These are phyloP conservation scores for Sebastes fasciatus DNA, from an alignment of 2,113 vertebrate genomes.

Conservation along the genomic window DNA sequence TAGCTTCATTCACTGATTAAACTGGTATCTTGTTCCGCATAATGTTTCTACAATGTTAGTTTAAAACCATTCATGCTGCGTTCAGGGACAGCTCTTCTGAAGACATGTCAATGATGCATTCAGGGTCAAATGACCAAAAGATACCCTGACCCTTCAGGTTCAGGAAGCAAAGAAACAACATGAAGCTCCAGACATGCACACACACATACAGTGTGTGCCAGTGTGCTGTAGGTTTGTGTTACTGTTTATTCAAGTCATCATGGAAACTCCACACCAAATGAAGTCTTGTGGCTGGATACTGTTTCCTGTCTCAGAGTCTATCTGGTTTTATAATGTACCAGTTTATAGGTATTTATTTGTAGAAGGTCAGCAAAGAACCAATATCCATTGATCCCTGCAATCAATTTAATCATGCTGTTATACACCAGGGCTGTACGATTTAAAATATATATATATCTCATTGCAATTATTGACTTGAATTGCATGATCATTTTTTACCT, in stretches of 20 bases:
- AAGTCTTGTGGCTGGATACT: constrained; percentile 7
- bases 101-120: not conserved
- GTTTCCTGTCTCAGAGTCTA: constrained; percentile 4
- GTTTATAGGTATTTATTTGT: constrained; percentile 16
- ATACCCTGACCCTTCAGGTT: too few relatives aligned
- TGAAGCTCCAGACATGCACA: not conserved
- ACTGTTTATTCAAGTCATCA: constrained; percentile 26
- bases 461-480: too few relatives aligned
- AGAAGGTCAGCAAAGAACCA: not conserved
- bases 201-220: not conserved
- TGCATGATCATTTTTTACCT: too few relatives aligned
- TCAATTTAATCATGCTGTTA: not conserved
- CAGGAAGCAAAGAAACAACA: not conserved
- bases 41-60: not conserved
- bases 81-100: not conserved
- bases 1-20: too few relatives aligned
- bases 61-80: not conserved
- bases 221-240: constrained; percentile 24
- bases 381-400: not conserved
- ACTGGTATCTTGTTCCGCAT: not conserved
- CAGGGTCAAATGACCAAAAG: not conserved
- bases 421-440: too few relatives aligned
- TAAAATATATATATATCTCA: too few relatives aligned
- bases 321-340: not conserved
- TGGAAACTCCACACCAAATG: constrained; percentile 32